Conservation (phyloP, 2,888 invertebrate species). For the Diadegma fenestrale region DNA sequence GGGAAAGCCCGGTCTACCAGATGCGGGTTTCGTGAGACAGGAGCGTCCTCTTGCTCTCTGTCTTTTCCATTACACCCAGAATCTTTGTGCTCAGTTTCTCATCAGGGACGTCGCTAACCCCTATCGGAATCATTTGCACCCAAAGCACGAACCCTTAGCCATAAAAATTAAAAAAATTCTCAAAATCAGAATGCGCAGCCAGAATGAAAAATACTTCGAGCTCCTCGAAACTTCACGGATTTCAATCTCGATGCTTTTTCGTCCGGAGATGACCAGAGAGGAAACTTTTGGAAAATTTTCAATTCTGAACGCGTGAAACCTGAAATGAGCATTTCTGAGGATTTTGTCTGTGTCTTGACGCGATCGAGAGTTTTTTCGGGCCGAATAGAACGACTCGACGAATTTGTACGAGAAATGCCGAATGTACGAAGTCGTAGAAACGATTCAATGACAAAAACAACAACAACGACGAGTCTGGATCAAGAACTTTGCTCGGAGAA, state of each 20-base stretch:
- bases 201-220: neutral
- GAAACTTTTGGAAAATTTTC: neutral
- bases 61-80: neutral
- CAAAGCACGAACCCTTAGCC: constrained; percentile 12
- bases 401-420: neutral
- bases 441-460: neutral
- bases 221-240: neutral
- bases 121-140: constrained; percentile 33
- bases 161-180: constrained; percentile 18
- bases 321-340: neutral
- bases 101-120: constrained; percentile 27
- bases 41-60: constrained; percentile 38
- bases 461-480: neutral
- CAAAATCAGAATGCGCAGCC: neutral
- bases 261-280: neutral
- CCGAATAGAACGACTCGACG: neutral
- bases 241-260: neutral
- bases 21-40: constrained; percentile 58
- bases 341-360: no score
- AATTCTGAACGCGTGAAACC: neutral
- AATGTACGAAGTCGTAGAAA: neutral
- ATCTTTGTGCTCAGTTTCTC: constrained; percentile 13
- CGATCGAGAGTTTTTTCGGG: no score
- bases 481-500: neutral
- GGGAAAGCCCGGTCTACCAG: constrained; percentile 52